Conservation (phyloP, 2,888 invertebrate species). For the Catocala sponsa region DNA sequence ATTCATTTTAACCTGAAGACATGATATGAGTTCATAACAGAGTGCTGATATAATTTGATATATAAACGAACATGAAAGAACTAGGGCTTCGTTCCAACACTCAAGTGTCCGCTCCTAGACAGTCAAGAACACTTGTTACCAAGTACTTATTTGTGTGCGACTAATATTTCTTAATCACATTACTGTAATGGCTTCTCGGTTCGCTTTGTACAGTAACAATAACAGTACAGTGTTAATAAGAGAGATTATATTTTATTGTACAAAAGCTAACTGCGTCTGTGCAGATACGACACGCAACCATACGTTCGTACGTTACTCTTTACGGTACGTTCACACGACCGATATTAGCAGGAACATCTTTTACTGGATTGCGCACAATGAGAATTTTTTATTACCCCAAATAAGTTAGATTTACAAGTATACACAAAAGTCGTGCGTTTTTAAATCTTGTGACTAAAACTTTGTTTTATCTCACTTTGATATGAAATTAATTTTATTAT, state of each 20-base stretch:
- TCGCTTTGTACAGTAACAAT: constrained; percentile 20
- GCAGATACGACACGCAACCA: constrained; percentile 39
- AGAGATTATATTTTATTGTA: constrained; percentile 44
- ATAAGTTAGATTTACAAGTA: no score
- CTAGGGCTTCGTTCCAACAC: neutral
- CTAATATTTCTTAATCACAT: constrained; percentile 23
- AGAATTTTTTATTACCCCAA: neutral
- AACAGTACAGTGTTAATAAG: constrained; percentile 39
- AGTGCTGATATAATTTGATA: neutral
- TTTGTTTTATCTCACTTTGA: no score
- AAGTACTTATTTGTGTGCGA: constrained; percentile 13
- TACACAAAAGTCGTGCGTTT: no score
- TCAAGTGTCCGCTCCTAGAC: constrained; percentile 4
- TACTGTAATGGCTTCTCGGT: constrained; percentile 14
- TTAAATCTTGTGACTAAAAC: no score
- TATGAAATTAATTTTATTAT: no score
- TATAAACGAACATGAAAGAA: neutral
- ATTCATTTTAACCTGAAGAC: neutral
- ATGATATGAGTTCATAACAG: neutral
- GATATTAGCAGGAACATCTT: neutral
- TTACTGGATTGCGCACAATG: neutral
- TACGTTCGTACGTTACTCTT: constrained; percentile 38
- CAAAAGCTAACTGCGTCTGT: constrained; percentile 45
- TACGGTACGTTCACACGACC: constrained; percentile 27
- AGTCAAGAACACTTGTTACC: constrained; percentile 12